phyloP scores from a whole-genome alignment of 2,888 invertebrate genomes.

The Globia sparganii region DNA sequence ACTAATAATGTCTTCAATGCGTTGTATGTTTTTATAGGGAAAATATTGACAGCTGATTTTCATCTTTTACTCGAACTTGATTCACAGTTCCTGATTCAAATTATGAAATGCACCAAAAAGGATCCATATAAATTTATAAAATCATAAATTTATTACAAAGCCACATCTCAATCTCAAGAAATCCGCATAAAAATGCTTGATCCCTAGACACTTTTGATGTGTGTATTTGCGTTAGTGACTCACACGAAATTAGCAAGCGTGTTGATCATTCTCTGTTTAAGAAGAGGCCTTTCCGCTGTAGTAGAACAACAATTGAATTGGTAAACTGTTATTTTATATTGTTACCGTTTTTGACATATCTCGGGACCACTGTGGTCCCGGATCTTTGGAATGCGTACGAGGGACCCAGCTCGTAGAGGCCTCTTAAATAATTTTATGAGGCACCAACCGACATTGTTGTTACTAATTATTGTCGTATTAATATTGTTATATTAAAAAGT shows the following conservation, averaged over 20 bases:
- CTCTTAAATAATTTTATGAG: neutral
- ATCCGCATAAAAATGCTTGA: too few relatives aligned
- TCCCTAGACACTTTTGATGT: too few relatives aligned
- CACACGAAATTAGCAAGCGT: conserved; percentile 13
- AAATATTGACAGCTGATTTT: too few relatives aligned
- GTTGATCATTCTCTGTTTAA: neutral
- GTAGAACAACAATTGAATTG: neutral
- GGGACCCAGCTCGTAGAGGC: neutral
- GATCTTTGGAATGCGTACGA: neutral
- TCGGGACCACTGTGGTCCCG: neutral
- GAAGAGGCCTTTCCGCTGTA: neutral
- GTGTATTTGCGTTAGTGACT: conserved; percentile 16
- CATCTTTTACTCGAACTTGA: too few relatives aligned
- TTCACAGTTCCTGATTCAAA: too few relatives aligned
- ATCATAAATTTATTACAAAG: too few relatives aligned
- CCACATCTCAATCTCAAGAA: too few relatives aligned
- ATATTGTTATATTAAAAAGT: neutral
- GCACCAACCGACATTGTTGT: neutral
- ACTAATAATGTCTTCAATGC: too few relatives aligned
- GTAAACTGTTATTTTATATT: neutral
- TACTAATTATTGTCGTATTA: neutral
- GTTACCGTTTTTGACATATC: neutral
- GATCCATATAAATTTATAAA: too few relatives aligned
- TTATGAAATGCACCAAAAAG: too few relatives aligned
- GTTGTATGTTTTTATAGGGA: too few relatives aligned